Conservation (phyloP, 1,140 invertebrate species). For the Drosophila tristis region DNA sequence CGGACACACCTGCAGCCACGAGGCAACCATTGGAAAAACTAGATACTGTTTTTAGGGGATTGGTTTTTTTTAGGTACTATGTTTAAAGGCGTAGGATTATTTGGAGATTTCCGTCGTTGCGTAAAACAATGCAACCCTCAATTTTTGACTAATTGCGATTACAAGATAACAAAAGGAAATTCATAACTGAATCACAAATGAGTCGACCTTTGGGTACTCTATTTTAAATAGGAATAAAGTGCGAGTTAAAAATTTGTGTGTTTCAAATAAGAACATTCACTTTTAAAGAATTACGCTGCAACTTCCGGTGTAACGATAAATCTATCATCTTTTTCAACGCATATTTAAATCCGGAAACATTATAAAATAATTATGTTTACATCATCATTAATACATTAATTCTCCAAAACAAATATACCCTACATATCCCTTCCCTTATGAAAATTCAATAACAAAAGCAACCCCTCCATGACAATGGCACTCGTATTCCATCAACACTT, state of each 20-base stretch:
- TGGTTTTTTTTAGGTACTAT: slow-evolving; percentile 5
- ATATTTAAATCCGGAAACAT: too few relatives aligned
- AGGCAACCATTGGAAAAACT: slow-evolving; percentile 33
- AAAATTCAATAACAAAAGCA: slow-evolving; percentile 49
- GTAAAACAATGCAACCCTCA: slow-evolving; percentile 1
- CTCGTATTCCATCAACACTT: slow-evolving; percentile 59
- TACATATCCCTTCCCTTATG: not conserved
- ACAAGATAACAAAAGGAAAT: not conserved
- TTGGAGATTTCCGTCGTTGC: too few relatives aligned
- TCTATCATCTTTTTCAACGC: not conserved
- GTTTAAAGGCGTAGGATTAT: not conserved
- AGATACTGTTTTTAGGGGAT: slow-evolving; percentile 2
- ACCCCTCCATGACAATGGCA: slow-evolving; percentile 36
- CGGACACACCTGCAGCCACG: slow-evolving; percentile 30
- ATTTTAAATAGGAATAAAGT: too few relatives aligned
- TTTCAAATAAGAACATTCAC: too few relatives aligned
- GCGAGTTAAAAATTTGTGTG: too few relatives aligned
- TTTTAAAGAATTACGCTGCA: too few relatives aligned
- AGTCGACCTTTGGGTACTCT: not conserved
- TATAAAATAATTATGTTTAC: too few relatives aligned
- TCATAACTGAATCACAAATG: not conserved
- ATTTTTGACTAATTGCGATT: slow-evolving; percentile 1
- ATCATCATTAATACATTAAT: too few relatives aligned
- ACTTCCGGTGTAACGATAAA: not conserved
- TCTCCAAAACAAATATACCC: not conserved